phyloP scores from a whole-genome alignment of 2,888 invertebrate species.

The Diplolepis rosae region DNA sequence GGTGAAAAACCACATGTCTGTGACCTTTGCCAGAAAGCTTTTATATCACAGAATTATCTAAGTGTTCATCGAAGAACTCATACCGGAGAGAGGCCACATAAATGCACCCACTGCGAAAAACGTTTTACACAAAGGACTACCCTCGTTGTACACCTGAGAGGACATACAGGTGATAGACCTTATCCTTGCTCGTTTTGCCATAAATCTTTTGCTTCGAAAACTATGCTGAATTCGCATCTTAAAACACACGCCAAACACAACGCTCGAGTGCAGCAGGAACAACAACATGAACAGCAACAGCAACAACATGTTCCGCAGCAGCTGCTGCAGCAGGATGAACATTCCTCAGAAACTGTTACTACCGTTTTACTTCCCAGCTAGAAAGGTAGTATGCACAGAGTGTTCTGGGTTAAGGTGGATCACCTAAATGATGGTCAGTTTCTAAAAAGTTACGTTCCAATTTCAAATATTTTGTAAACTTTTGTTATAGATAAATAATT shows the following conservation, averaged over 20 bases:
- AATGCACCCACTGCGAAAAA: slow-evolving; percentile 70
- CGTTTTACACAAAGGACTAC: slow-evolving; percentile 71
- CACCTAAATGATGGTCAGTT: too few relatives aligned
- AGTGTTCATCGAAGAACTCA: slow-evolving; percentile 71
- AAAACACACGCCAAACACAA: slow-evolving; percentile 71
- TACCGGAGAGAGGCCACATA: slow-evolving; percentile 70
- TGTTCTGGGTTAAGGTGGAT: too few relatives aligned
- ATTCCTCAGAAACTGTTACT: neutral
- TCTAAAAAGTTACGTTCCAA: too few relatives aligned
- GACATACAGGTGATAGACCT: slow-evolving; percentile 70
- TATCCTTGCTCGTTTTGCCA: slow-evolving; percentile 69
- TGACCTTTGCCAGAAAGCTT: slow-evolving; percentile 72
- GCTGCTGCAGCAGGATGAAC: slow-evolving; percentile 4
- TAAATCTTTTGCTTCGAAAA: slow-evolving; percentile 71
- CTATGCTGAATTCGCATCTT: slow-evolving; percentile 71
- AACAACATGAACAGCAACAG: slow-evolving; percentile 49
- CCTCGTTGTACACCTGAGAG: slow-evolving; percentile 68
- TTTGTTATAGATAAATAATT: too few relatives aligned
- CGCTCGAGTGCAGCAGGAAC: slow-evolving; percentile 55
- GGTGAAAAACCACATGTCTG: slow-evolving; percentile 80
- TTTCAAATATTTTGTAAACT: too few relatives aligned
- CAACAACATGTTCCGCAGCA: slow-evolving; percentile 47
- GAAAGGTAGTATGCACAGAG: neutral
- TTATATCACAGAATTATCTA: slow-evolving; percentile 70
- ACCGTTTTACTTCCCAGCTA: slow-evolving; percentile 25